Conservation (phyloP, 2,888 invertebrate genomes). For the Nomada flava region DNA sequence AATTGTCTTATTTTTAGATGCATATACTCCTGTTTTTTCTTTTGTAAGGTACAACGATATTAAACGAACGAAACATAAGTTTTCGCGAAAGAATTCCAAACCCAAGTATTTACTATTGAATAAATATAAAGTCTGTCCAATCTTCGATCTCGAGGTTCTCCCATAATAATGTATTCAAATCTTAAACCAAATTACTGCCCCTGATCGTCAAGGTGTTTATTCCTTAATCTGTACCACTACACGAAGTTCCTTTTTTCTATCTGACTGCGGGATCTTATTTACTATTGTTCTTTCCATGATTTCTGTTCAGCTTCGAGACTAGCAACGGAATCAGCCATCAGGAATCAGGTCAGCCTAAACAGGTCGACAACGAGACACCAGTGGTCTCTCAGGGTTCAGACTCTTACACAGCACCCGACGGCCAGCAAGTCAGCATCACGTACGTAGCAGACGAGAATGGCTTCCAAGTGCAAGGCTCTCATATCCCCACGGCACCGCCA, state of each 20-base stretch:
- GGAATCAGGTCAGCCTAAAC: slow-evolving; percentile 83
- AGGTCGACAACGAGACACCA: slow-evolving; percentile 81
- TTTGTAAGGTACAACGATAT: too few relatives aligned
- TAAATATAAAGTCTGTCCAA: too few relatives aligned
- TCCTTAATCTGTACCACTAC: too few relatives aligned
- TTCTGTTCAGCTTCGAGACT: slow-evolving; percentile 82
- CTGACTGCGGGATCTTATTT: not conserved
- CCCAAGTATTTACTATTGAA: too few relatives aligned
- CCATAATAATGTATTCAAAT: too few relatives aligned
- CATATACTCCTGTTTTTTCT: too few relatives aligned
- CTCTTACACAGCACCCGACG: slow-evolving; percentile 84
- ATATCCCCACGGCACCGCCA: slow-evolving; percentile 84
- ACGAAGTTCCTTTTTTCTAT: not conserved
- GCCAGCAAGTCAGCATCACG: slow-evolving; percentile 82
- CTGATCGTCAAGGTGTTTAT: too few relatives aligned
- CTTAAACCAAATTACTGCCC: too few relatives aligned
- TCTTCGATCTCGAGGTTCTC: too few relatives aligned
- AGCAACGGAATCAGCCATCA: slow-evolving; percentile 85
- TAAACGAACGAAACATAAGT: too few relatives aligned
- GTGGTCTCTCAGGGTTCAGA: slow-evolving; percentile 83
- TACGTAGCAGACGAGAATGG: slow-evolving; percentile 83
- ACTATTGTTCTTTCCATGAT: not conserved
- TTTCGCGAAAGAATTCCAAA: too few relatives aligned
- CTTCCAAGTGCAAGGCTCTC: slow-evolving; percentile 83
- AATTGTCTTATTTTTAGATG: too few relatives aligned